A percentile compares a stretch with the other conserved stretches of the same genome.
phyloP scores from a whole-genome alignment of 2,888 invertebrate genomes.

The Neoitamus cyanurus region DNA sequence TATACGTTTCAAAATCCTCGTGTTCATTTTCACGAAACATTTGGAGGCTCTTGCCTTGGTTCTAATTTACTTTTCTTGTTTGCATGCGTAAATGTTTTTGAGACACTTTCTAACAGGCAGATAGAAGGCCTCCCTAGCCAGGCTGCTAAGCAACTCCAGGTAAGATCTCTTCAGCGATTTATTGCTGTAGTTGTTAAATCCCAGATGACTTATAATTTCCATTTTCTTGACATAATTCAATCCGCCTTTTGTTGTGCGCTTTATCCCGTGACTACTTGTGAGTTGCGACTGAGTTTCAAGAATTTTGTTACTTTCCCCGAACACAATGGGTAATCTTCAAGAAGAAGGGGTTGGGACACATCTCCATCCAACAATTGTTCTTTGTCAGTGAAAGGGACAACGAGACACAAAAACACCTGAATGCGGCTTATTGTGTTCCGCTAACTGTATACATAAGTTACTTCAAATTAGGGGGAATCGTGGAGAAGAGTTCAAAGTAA shows the following conservation, averaged over 20 bases:
- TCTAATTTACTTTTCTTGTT: conserved; percentile 1
- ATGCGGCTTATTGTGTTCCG: not conserved
- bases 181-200: conserved; percentile 13
- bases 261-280: conserved; percentile 1
- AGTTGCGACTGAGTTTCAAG: not conserved
- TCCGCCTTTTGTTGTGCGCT: conserved; percentile 12
- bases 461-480: not conserved
- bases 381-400: not conserved
- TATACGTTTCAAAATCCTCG: not conserved
- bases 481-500: not conserved
- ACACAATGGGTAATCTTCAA: not conserved
- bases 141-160: not conserved
- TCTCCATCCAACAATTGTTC: not conserved
- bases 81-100: not conserved
- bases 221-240: conserved; percentile 30
- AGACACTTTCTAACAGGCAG: not conserved
- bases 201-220: conserved; percentile 36
- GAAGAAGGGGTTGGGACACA: not conserved
- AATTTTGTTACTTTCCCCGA: not conserved
- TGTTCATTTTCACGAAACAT: not conserved
- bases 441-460: not conserved
- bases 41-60: not conserved
- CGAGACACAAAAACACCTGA: not conserved
- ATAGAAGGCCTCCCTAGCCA: not conserved
- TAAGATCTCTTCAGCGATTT: conserved; percentile 12